Base-by-base conservation (phyloP, 2,797 vertebrate species). In the Anguilla anguilla region DNA sequence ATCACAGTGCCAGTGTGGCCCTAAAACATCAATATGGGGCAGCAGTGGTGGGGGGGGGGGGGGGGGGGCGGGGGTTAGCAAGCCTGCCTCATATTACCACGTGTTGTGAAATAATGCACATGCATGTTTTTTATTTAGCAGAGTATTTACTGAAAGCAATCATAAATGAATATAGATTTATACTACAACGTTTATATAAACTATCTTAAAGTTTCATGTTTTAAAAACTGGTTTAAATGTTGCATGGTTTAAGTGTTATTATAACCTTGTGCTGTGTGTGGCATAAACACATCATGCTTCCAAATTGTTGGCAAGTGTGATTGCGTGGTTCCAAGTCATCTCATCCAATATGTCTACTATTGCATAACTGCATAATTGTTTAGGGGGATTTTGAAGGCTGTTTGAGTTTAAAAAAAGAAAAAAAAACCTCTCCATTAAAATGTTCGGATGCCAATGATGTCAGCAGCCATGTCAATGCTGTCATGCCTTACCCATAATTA, bases 1-100 rank as follows among this genome's bases (percentile, higher is more conserved):
- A 25, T 46, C 74, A 79, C 74, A 79, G 35, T 79, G 39, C 46
- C 74, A 79, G 35, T 79, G 39, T 79, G 74, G 35, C 74, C 74
- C 39, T 43, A 46, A 46, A 79, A 74, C 69, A 74, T 31, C 15
- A 43, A 28, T n/a, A 69, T 69, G 64, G 64, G n/a, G 64, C 13
- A 2, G 22, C 25, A 5, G 22, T 22, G 59, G 59, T 15, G 13
- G 13, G 17, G 19, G 19, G 17, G 17, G 17, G 13, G 39, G 35
- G 17, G 13, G 13, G 17, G 19, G 19, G 17, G 17, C 17, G 13
- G 39, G 35, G 17, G 35, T 79, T 46, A 79, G 13, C 1, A 79
- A 46, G 74, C 9, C 74, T 79, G 17, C 39, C 17, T 6, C 35
- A 79, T 46, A 46, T 79, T 79, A 17, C 28, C 69, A 35, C 13